Conservation (phyloP, 1,140 invertebrate genomes). For the Drosophila simulans region DNA sequence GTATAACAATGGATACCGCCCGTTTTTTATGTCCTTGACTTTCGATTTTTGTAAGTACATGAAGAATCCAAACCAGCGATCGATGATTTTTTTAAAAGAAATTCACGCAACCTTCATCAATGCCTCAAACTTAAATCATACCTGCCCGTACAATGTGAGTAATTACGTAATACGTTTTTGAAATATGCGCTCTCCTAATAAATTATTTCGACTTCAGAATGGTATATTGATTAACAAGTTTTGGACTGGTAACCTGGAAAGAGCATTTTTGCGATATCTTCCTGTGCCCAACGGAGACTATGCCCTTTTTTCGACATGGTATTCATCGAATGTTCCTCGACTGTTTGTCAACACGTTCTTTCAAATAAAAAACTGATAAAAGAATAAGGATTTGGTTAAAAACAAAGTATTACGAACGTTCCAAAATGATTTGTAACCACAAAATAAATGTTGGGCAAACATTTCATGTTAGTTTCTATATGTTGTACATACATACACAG, state of each 20-base stretch:
- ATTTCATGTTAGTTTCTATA: not conserved
- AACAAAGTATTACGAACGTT: too few relatives aligned
- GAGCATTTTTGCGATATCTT: not conserved
- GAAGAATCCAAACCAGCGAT: not conserved
- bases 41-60: constrained; percentile 30
- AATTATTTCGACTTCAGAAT: constrained; percentile 12
- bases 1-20: constrained; percentile 23
- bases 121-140: constrained; percentile 32
- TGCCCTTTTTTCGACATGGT: constrained; percentile 13
- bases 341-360: not conserved
- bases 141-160: constrained; percentile 35
- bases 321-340: not conserved
- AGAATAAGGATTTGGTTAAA: too few relatives aligned
- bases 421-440: too few relatives aligned
- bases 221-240: constrained; percentile 31
- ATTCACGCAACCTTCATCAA: not conserved
- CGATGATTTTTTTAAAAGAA: constrained; percentile 8
- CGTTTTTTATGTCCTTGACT: constrained; percentile 18
- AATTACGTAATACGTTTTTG: too few relatives aligned
- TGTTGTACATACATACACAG: not conserved
- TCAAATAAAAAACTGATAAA: not conserved
- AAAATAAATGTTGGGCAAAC: too few relatives aligned
- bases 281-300: constrained; percentile 42
- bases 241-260: constrained; percentile 37
- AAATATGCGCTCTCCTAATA: too few relatives aligned